These are phyloP conservation scores for Cyaniris semiargus DNA, from an alignment of 2,888 invertebrate species.

Conservation along the genomic window DNA sequence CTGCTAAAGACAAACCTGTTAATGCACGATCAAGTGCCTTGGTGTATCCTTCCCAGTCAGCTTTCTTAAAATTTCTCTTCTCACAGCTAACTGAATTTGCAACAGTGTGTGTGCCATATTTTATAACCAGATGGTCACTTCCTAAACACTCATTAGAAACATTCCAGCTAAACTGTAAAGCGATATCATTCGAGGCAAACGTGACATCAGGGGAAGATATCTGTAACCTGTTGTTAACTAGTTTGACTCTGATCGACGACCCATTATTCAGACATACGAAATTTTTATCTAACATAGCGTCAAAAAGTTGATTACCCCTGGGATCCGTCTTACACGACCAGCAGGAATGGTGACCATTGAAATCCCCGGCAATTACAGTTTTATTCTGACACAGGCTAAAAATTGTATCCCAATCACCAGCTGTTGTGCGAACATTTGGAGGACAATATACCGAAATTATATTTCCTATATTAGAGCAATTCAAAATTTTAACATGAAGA, in stretches of 20 bases:
- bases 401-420: slow-evolving; percentile 31
- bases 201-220: slow-evolving; percentile 37
- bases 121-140: slow-evolving; percentile 36
- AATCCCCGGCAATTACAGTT: slow-evolving; percentile 32
- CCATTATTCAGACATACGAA: slow-evolving; percentile 24
- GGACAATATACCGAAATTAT: slow-evolving; percentile 33
- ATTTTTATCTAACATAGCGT: not conserved
- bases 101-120: not conserved
- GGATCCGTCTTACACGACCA: slow-evolving; percentile 30
- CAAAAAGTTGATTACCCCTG: slow-evolving; percentile 18
- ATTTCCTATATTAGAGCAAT: slow-evolving; percentile 30
- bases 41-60: slow-evolving; percentile 28
- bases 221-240: slow-evolving; percentile 17
- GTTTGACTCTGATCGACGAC: not conserved
- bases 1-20: not conserved
- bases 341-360: slow-evolving; percentile 31
- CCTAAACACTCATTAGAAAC: slow-evolving; percentile 36
- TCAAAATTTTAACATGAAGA: slow-evolving; percentile 15
- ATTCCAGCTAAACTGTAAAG: slow-evolving; percentile 35
- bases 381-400: slow-evolving; percentile 26
- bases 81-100: not conserved
- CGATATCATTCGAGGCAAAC: slow-evolving; percentile 36
- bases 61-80: slow-evolving; percentile 34
- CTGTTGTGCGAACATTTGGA: slow-evolving; percentile 2
- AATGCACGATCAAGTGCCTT: not conserved